Conservation (phyloP, 1,140 invertebrate species). For the Nixonia krombeini region DNA sequence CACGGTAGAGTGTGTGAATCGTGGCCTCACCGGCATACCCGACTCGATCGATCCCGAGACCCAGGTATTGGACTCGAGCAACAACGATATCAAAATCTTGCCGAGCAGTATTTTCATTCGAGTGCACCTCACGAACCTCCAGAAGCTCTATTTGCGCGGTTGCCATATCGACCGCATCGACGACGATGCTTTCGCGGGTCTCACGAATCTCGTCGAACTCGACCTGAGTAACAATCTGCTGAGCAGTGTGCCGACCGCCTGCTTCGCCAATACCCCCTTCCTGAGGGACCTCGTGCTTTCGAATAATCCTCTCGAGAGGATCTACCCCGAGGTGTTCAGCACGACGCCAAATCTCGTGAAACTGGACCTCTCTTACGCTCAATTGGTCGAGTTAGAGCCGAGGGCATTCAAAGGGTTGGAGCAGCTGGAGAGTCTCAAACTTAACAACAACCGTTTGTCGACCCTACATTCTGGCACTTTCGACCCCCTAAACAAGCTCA, state of each 20-base stretch:
- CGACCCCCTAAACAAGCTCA: slow-evolving; percentile 80
- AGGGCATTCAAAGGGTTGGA: slow-evolving; percentile 85
- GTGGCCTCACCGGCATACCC: slow-evolving; percentile 85
- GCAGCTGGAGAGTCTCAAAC: slow-evolving; percentile 83
- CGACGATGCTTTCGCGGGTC: slow-evolving; percentile 82
- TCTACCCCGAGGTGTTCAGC: slow-evolving; percentile 82
- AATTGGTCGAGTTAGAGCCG: slow-evolving; percentile 81
- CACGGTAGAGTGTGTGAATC: slow-evolving; percentile 89
- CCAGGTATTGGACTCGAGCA: slow-evolving; percentile 90
- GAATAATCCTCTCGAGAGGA: slow-evolving; percentile 85
- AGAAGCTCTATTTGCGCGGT: slow-evolving; percentile 84
- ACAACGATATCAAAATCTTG: slow-evolving; percentile 87
- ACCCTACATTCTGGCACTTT: slow-evolving; percentile 81
- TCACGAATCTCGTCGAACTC: slow-evolving; percentile 90
- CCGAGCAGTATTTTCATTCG: slow-evolving; percentile 84
- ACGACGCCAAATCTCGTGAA: slow-evolving; percentile 84
- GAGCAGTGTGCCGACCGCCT: slow-evolving; percentile 81
- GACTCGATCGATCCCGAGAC: slow-evolving; percentile 87
- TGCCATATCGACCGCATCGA: slow-evolving; percentile 90
- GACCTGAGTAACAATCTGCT: slow-evolving; percentile 89
- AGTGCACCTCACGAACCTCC: slow-evolving; percentile 86
- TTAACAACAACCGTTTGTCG: slow-evolving; percentile 85
- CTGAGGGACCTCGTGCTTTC: slow-evolving; percentile 84
- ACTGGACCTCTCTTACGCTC: slow-evolving; percentile 86
- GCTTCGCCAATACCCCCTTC: slow-evolving; percentile 83